Percentiles rank a stretch among this genome's conserved stretches.
Evolutionary conservation across 2,888 invertebrate species (phyloP).

Genomic region (Thecocarcelia acutangulata): DNA sequence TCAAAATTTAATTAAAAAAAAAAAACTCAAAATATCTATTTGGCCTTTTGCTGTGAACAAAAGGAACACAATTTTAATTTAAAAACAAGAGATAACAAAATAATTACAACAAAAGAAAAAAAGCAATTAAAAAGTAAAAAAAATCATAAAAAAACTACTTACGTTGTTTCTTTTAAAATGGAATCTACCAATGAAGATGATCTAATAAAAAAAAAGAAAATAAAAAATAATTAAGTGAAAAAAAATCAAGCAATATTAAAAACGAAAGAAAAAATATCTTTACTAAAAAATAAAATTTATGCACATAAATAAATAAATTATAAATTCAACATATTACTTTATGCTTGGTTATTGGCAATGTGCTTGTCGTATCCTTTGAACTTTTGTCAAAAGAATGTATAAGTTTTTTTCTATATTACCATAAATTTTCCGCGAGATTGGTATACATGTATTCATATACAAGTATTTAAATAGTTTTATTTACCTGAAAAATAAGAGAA

Average conservation of each 20-base stretch:
- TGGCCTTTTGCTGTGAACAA: too few relatives aligned
- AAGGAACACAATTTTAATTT: neutral
- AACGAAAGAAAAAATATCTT: constrained; percentile 42
- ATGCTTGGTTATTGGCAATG: constrained; percentile 1
- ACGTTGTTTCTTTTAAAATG: constrained; percentile 77
- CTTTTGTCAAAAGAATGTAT: neutral
- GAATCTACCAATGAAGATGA: constrained; percentile 76
- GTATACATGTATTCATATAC: neutral
- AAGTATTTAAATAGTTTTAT: constrained; percentile 23
- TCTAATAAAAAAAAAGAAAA: constrained; percentile 71
- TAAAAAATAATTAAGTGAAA: constrained; percentile 48
- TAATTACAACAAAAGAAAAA: neutral
- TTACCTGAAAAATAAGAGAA: constrained; percentile 64
- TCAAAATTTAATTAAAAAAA: too few relatives aligned
- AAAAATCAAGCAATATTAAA: constrained; percentile 48
- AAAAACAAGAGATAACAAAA: neutral
- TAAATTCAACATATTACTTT: constrained; percentile 32
- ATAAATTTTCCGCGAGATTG: constrained; percentile 13
- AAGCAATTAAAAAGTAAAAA: constrained; percentile 41
- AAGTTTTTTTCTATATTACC: neutral
- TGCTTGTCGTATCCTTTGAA: constrained; percentile 22
- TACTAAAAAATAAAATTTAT: constrained; percentile 46
- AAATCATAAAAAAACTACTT: constrained; percentile 71
- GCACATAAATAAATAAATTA: constrained; percentile 26
- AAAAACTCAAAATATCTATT: too few relatives aligned